Conservation (phyloP, 2,888 invertebrate species). For the Drosophila borborema region DNA sequence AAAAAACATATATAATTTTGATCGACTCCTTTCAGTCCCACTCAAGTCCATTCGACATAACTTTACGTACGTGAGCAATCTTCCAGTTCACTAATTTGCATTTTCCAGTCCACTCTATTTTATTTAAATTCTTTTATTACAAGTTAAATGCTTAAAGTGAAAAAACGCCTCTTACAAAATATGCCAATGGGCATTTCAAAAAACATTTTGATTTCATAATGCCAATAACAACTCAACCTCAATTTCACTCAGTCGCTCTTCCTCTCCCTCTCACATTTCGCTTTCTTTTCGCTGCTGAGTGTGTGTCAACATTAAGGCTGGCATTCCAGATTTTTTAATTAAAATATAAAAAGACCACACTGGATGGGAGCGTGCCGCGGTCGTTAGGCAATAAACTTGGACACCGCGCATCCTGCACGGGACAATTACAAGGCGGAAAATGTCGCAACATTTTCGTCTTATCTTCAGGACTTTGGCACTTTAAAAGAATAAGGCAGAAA, state of each 20-base stretch:
- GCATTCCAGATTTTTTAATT: constrained; percentile 59
- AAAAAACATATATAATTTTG: too few species aligned
- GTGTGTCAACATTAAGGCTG: constrained; percentile 51
- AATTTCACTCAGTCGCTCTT: background rate
- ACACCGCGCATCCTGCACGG: constrained; percentile 67
- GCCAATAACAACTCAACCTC: constrained; percentile 20
- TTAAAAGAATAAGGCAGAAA: constrained; percentile 57
- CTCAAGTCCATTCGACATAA: too few species aligned
- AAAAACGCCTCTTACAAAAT: constrained; percentile 19
- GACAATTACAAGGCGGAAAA: constrained; percentile 73
- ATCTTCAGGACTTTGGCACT: constrained; percentile 56
- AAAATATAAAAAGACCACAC: constrained; percentile 63
- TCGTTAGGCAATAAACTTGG: constrained; percentile 84
- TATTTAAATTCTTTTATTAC: constrained; percentile 2
- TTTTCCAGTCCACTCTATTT: background rate
- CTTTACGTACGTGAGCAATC: too few species aligned
- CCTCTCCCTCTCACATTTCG: background rate
- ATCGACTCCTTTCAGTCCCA: too few species aligned
- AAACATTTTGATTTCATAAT: constrained; percentile 32
- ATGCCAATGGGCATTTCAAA: constrained; percentile 33
- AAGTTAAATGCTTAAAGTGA: constrained; percentile 5
- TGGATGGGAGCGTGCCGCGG: constrained; percentile 72
- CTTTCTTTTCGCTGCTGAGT: constrained; percentile 18
- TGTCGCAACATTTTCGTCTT: constrained; percentile 75
- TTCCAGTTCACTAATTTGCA: background rate